These are phyloP conservation scores for Propithecus coquereli DNA, from an alignment of 2,113 vertebrate genomes.

Conservation along the genomic window DNA sequence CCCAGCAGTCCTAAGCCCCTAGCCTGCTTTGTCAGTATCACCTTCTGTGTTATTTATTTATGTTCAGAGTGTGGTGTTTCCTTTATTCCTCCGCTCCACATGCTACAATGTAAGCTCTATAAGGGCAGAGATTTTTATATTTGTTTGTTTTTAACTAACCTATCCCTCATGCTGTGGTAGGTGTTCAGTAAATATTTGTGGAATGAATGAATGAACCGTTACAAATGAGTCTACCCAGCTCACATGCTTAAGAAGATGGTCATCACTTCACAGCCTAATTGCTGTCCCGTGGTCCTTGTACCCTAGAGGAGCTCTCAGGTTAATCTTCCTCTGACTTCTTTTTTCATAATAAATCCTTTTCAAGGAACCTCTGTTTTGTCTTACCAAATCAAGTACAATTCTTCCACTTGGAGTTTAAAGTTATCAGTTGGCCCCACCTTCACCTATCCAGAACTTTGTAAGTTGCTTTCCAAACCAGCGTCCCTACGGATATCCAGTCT, in stretches of 20 bases:
- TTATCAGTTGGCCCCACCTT: background rate
- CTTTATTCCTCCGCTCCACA: accelerated
- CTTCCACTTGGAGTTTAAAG: background rate
- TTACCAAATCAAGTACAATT: background rate
- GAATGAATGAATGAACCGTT: background rate
- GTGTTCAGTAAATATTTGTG: background rate
- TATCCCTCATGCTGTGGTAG: background rate
- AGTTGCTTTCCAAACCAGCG: background rate
- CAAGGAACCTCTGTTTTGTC: background rate
- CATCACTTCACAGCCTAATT: background rate
- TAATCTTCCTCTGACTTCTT: background rate
- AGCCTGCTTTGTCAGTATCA: background rate
- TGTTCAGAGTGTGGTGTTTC: background rate
- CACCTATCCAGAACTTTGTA: background rate
- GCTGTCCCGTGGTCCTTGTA: background rate
- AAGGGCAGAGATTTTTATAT: background rate
- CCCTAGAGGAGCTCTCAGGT: background rate
- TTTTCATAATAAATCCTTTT: background rate
- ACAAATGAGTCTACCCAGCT: background rate
- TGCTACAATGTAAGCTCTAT: background rate
- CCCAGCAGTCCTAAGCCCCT: background rate
- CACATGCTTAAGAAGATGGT: background rate
- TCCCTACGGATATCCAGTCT: accelerated
- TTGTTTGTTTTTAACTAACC: slow-evolving; percentile 27
- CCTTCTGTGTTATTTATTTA: background rate